Percentiles rank a stretch among this genome's conserved stretches.
These are phyloP conservation scores for Cheilosia scutellata DNA, from an alignment of 2,888 invertebrate species.

Conservation along the genomic window DNA sequence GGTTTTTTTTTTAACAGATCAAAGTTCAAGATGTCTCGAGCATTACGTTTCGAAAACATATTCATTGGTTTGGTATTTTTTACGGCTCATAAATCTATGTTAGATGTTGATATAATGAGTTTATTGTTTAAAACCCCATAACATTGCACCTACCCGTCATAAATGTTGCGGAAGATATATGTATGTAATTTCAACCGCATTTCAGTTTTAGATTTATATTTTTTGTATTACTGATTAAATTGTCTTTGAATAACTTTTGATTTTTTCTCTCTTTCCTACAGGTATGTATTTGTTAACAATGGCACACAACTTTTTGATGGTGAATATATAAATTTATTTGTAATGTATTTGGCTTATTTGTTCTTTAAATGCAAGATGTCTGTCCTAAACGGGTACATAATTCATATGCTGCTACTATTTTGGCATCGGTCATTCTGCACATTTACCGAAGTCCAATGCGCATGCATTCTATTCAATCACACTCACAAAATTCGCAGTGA, in stretches of 20 bases:
- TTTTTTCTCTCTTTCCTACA: slow-evolving; percentile 5
- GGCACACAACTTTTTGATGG: no score
- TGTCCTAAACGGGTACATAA: no score
- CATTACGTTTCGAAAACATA: neutral
- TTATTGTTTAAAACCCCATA: slow-evolving; percentile 5
- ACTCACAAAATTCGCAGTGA: no score
- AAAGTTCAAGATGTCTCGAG: neutral
- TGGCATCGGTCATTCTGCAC: no score
- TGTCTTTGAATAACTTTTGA: neutral
- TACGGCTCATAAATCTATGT: slow-evolving; percentile 24
- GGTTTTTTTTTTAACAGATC: slow-evolving; percentile 29
- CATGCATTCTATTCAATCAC: no score
- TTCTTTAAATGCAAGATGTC: no score
- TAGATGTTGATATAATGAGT: neutral
- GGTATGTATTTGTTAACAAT: neutral
- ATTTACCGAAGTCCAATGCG: no score
- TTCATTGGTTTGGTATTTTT: neutral
- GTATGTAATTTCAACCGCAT: neutral
- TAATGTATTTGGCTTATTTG: no score
- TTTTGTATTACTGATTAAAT: neutral
- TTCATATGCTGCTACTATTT: no score
- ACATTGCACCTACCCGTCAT: neutral
- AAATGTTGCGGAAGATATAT: neutral
- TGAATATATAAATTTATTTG: no score
- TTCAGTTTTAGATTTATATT: neutral